phyloP scores from a whole-genome alignment of 2,113 vertebrate genomes.

The Coregonus clupeaformis region DNA sequence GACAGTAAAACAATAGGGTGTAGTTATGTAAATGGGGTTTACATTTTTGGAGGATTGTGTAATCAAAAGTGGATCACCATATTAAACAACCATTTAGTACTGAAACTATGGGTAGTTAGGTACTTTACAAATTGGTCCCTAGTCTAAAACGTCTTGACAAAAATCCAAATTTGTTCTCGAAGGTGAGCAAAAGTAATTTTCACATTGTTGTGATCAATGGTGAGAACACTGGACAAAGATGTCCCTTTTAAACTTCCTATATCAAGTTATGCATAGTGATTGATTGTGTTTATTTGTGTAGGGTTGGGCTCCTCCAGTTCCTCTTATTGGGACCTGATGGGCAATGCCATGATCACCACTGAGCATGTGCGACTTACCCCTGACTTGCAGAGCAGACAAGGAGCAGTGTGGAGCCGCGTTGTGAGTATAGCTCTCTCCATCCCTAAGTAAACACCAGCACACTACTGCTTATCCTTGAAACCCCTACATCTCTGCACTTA shows the following conservation, averaged over 20 bases:
- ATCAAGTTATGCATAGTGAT: not conserved
- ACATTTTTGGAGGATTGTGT: not conserved
- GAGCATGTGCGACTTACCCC: conserved; percentile 90
- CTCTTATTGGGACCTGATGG: conserved; percentile 90
- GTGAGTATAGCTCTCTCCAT: conserved; percentile 71
- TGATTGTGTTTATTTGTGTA: conserved; percentile 39
- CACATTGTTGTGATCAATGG: too few species aligned
- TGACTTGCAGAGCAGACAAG: conserved; percentile 91
- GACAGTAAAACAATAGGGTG: too few species aligned
- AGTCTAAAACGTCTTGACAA: too few species aligned
- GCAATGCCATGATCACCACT: conserved; percentile 87
- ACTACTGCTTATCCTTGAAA: not conserved
- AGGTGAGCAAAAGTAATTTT: too few species aligned
- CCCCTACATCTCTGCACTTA: not conserved
- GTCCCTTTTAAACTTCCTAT: too few species aligned
- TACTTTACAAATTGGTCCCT: too few species aligned
- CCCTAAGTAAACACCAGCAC: not conserved
- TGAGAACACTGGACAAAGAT: too few species aligned
- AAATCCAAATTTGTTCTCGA: too few species aligned
- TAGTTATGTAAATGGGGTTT: too few species aligned
- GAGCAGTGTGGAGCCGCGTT: conserved; percentile 90
- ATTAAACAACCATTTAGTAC: too few species aligned
- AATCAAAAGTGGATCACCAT: not conserved
- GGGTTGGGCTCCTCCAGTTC: conserved; percentile 86
- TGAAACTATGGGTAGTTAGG: too few species aligned